A percentile compares a stretch with the other conserved stretches of the same genome.
These are phyloP conservation scores for Patella depressa DNA, from an alignment of 2,888 invertebrate genomes.

Conservation along the genomic window DNA sequence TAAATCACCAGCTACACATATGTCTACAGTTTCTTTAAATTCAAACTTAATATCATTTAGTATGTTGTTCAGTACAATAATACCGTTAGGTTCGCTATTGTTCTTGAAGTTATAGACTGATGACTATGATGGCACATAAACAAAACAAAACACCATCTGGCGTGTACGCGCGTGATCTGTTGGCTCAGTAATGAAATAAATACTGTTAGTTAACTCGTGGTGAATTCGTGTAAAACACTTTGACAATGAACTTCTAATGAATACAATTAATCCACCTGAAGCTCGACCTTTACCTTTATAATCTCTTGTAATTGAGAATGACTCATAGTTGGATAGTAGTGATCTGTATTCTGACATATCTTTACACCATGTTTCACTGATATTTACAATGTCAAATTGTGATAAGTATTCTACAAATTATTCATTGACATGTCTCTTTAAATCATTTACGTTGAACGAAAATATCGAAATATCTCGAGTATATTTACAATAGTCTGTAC, in stretches of 20 bases:
- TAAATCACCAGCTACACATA: not conserved
- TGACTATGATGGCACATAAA: not conserved
- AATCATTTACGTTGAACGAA: not conserved
- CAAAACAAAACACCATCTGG: not conserved
- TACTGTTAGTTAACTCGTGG: not conserved
- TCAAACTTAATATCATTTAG: not conserved
- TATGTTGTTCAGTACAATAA: not conserved
- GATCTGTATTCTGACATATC: too few species aligned
- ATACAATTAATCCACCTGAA: not conserved
- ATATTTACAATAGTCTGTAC: conserved; percentile 1
- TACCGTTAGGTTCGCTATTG: not conserved
- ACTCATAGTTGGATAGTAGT: not conserved
- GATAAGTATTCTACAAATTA: conserved; percentile 1
- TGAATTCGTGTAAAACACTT: not conserved
- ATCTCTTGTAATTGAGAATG: not conserved
- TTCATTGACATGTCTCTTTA: conserved; percentile 1
- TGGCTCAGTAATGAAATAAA: too few species aligned
- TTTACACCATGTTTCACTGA: too few species aligned
- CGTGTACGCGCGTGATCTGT: not conserved
- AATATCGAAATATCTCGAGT: not conserved
- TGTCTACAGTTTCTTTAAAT: not conserved
- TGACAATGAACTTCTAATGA: not conserved
- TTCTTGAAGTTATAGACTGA: not conserved
- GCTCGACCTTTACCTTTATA: too few species aligned
- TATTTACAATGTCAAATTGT: too few species aligned